These are phyloP conservation scores for Mixornis gularis DNA, from an alignment of 2,113 vertebrate genomes.

Conservation along the genomic window DNA sequence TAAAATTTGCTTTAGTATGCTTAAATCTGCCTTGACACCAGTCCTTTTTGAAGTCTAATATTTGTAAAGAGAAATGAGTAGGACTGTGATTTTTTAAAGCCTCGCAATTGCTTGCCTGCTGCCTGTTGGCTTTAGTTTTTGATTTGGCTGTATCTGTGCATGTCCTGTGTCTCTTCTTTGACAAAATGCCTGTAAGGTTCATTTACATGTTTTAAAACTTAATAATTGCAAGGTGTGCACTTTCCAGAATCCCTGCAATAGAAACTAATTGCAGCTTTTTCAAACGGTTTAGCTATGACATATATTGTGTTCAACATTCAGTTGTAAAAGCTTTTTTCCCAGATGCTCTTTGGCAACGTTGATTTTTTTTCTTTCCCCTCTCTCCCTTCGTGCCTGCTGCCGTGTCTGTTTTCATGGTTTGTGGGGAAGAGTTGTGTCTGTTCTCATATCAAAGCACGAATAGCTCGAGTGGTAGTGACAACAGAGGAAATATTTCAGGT, in stretches of 20 bases:
- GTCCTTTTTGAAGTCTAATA: constrained; percentile 23
- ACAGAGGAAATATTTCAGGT: background rate
- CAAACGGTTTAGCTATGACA: background rate
- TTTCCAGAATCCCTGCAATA: background rate
- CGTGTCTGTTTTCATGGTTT: background rate
- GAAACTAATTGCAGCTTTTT: background rate
- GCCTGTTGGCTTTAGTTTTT: constrained; percentile 28
- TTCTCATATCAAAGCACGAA: background rate
- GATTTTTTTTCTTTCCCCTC: background rate
- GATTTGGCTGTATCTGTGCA: constrained; percentile 16
- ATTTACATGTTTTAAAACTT: background rate
- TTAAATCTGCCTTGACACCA: background rate
- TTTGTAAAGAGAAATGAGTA: background rate
- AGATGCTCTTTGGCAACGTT: background rate
- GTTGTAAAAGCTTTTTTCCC: background rate
- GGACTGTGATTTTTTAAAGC: background rate
- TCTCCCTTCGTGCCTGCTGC: background rate
- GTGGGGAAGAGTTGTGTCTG: background rate
- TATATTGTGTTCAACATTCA: background rate
- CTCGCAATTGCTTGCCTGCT: background rate
- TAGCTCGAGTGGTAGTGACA: background rate
- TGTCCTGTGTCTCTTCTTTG: background rate
- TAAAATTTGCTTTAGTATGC: background rate
- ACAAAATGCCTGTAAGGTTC: background rate
- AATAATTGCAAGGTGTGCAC: background rate